Evolutionary conservation across 1,140 invertebrate genomes (phyloP).

Genomic region (Papilio polyxenes): DNA sequence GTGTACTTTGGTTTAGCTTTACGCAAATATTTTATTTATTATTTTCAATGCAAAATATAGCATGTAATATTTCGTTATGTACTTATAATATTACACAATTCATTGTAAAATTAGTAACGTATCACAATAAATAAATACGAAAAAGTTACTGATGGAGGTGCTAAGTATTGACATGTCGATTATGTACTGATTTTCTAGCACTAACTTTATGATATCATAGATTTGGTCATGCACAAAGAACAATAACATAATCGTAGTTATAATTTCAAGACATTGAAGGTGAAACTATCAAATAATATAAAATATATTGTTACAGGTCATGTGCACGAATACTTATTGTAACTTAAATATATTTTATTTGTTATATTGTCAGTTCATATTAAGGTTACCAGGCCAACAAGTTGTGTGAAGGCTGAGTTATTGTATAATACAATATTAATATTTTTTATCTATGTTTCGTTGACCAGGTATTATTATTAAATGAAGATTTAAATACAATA

Average conservation of each 20-base stretch:
- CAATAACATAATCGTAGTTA: not conserved
- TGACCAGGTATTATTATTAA: not conserved
- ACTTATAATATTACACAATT: no score
- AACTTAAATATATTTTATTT: slow-evolving; percentile 17
- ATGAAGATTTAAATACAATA: slow-evolving; percentile 2
- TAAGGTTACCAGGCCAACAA: slow-evolving; percentile 20
- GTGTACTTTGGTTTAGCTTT: not conserved
- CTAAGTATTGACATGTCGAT: no score
- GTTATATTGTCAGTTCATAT: slow-evolving; percentile 6
- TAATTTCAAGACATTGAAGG: not conserved
- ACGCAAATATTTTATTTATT: no score
- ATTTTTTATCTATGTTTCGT: slow-evolving; percentile 10
- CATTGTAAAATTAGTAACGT: no score
- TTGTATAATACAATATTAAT: slow-evolving; percentile 15
- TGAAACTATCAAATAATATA: not conserved
- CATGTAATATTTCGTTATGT: no score
- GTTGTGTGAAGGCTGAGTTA: slow-evolving; percentile 22
- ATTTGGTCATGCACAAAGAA: no score
- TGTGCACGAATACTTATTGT: not conserved
- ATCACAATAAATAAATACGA: no score
- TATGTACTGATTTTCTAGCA: no score
- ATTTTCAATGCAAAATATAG: no score
- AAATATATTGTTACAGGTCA: not conserved
- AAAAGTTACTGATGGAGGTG: no score
- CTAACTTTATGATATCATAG: no score